Conservation (phyloP, 1,140 invertebrate species). For the Hypsibius dujardini region DNA sequence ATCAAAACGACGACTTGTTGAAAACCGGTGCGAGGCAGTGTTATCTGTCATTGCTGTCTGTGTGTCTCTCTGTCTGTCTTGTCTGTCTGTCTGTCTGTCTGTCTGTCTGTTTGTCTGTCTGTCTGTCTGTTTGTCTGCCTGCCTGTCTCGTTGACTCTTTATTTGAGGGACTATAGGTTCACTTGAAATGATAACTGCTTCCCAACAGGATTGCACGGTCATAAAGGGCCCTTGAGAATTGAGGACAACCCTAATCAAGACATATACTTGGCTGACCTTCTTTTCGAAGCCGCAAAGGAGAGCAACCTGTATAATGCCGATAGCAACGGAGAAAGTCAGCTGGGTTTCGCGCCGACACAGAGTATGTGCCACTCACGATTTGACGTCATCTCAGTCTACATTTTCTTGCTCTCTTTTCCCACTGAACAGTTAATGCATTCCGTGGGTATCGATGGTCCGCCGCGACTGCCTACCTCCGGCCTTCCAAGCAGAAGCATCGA, state of each 20-base stretch:
- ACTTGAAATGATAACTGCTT: too few species aligned
- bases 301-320: background rate
- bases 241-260: conserved; percentile 13
- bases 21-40: conserved; percentile 36
- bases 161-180: too few species aligned
- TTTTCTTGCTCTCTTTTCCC: background rate
- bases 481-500: background rate
- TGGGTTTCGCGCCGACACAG: conserved; percentile 9
- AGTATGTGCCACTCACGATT: conserved; percentile 1
- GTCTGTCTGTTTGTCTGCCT: too few species aligned
- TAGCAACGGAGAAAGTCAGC: conserved; percentile 13
- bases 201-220: conserved; percentile 25
- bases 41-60: too few species aligned
- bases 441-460: conserved; percentile 8
- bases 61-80: too few species aligned
- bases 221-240: conserved; percentile 21
- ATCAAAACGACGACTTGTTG: conserved; percentile 59
- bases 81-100: too few species aligned
- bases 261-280: background rate
- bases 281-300: background rate
- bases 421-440: background rate
- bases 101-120: too few species aligned
- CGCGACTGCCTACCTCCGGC: background rate
- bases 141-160: too few species aligned
- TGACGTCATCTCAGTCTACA: background rate